Evolutionary conservation across 2,797 vertebrate genomes (phyloP).

Genomic region (Cryptoblepharus egeriae): DNA sequence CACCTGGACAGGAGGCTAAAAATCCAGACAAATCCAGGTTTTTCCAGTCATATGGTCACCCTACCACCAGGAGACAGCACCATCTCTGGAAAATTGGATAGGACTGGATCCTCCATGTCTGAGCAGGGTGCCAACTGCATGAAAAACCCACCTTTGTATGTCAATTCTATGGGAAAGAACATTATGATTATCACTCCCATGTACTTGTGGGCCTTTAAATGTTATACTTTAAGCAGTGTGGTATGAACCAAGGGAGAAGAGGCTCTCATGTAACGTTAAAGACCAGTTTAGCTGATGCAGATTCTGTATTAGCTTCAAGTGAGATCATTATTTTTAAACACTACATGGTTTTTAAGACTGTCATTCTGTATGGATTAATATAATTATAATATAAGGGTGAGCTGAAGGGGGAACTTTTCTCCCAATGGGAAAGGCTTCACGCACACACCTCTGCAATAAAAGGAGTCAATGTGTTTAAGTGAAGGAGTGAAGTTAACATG

Average conservation of each 20-base stretch:
- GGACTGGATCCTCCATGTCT: too few relatives aligned
- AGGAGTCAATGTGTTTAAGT: too few relatives aligned
- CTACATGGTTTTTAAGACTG: not conserved
- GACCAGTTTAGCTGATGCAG: not conserved
- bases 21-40: too few relatives aligned
- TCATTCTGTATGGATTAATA: not conserved
- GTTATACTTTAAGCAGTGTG: not conserved
- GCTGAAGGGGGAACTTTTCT: not conserved
- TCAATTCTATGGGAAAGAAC: not conserved
- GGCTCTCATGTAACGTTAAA: not conserved
- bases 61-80: too few relatives aligned
- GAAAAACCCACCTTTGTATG: not conserved
- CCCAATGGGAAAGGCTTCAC: too few relatives aligned
- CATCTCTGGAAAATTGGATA: too few relatives aligned
- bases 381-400: too few relatives aligned
- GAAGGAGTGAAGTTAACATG: too few relatives aligned
- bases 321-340: not conserved
- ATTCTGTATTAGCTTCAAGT: not conserved
- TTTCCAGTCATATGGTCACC: too few relatives aligned
- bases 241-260: not conserved
- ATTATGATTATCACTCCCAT: not conserved
- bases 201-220: not conserved
- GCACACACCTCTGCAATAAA: too few relatives aligned
- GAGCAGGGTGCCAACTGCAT: not conserved
- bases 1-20: too few relatives aligned